These are phyloP conservation scores for Ophonus ardosiacus DNA, from an alignment of 2,888 invertebrate species.

Conservation along the genomic window DNA sequence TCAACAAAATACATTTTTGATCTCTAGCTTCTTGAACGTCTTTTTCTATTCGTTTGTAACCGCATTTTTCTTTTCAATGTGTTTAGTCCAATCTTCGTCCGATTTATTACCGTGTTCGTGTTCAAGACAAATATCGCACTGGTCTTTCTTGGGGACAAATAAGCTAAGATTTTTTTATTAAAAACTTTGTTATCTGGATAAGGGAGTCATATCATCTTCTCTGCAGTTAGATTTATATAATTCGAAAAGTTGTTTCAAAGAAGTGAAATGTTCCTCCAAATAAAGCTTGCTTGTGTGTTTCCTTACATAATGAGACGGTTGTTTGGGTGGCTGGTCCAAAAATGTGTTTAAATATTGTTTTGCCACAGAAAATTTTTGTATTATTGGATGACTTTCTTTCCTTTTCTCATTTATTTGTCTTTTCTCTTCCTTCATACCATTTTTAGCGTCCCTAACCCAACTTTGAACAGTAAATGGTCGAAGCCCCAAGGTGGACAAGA, in stretches of 20 bases:
- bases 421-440: background rate
- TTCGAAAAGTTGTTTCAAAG: conserved; percentile 54
- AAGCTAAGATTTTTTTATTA: conserved; percentile 66
- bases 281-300: conserved; percentile 65
- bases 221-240: conserved; percentile 64
- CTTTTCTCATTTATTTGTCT: background rate
- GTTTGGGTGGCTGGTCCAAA: conserved; percentile 66
- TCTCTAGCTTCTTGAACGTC: conserved; percentile 66
- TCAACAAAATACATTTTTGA: conserved; percentile 64
- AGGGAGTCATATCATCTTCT: conserved; percentile 52
- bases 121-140: conserved; percentile 67
- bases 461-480: conserved; percentile 57
- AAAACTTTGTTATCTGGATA: conserved; percentile 65
- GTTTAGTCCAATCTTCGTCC: conserved; percentile 66
- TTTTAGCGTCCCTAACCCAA: conserved; percentile 60
- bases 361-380: background rate
- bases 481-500: conserved; percentile 65
- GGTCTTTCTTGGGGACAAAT: conserved; percentile 67
- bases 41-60: conserved; percentile 67
- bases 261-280: conserved; percentile 65
- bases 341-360: conserved; percentile 52
- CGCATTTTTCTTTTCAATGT: conserved; percentile 66
- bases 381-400: background rate
- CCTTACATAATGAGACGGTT: conserved; percentile 68
- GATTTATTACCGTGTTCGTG: conserved; percentile 67